phyloP scores from a whole-genome alignment of 2,888 invertebrate genomes.

The Chrysodeixis includens region DNA sequence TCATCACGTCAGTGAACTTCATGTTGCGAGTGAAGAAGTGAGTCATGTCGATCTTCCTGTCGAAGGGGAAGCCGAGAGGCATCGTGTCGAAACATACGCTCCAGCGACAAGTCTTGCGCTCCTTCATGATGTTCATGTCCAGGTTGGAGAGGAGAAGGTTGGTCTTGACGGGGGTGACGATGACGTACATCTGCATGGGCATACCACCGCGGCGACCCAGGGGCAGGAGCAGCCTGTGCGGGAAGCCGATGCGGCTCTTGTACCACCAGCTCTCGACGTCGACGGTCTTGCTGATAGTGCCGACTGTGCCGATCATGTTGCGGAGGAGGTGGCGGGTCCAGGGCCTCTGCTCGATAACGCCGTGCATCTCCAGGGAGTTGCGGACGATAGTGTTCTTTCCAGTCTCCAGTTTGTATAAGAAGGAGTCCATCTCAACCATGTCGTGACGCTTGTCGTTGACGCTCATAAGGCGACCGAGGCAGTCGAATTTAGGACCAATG shows the following conservation, averaged over 20 bases:
- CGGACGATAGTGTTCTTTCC: constrained; percentile 92
- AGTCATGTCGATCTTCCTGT: constrained; percentile 90
- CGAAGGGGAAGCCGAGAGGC: constrained; percentile 93
- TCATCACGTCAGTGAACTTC: constrained; percentile 90
- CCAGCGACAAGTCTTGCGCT: constrained; percentile 88
- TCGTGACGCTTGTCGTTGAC: constrained; percentile 82
- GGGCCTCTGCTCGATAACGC: constrained; percentile 90
- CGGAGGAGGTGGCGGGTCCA: constrained; percentile 77
- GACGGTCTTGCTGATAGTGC: constrained; percentile 85
- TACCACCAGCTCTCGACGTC: constrained; percentile 89
- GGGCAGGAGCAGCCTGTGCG: constrained; percentile 92
- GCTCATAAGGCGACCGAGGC: constrained; percentile 89
- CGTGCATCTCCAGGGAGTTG: constrained; percentile 91
- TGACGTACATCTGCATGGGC: constrained; percentile 90
- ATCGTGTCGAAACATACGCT: constrained; percentile 89
- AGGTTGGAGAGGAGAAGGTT: constrained; percentile 82
- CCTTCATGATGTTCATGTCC: constrained; percentile 84
- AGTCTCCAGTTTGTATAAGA: constrained; percentile 90
- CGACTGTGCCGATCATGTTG: constrained; percentile 70
- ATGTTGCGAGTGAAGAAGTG: constrained; percentile 91
- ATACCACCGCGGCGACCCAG: constrained; percentile 91
- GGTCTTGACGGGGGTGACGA: constrained; percentile 88
- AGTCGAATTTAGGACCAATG: constrained; percentile 92
- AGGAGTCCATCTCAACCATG: constrained; percentile 86
- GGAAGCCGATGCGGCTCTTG: constrained; percentile 89